Base-by-base conservation (phyloP, 2,888 invertebrate genomes). In the Eupithecia subfuscata region DNA sequence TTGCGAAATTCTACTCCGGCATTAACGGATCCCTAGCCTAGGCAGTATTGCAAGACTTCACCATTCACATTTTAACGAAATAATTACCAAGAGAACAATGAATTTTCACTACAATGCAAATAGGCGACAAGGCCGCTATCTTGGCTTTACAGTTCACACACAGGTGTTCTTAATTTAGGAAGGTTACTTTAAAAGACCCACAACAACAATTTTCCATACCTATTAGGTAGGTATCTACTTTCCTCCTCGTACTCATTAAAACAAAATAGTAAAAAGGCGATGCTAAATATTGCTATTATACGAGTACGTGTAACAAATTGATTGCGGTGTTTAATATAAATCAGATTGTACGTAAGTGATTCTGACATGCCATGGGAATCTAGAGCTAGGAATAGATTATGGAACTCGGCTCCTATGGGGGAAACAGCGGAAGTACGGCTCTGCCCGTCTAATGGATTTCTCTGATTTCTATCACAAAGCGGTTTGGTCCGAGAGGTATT, bases 381-480 rank as follows among this genome's bases (percentile, higher is more conserved):
- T 79, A 76, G 76, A 83, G 82, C 80, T 82, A 76, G 78, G 82
- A 82, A 82, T 81, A 82, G 82, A 84, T 84, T 82, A 82, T 78
- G 77, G 80, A 79, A 76, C 80, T 65, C 14, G 78, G 75, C 78
- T 72, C 34, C 73, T 72, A 76, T 72, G 81, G 86, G 82, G 87
- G 89, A 89, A 88, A 87, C 85, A 78, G 74, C 86, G 86, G 85
- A 89, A 87, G 45, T 14, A 16, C 16, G 16, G 16, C 14, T 45
- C 16, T 16, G 12, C 43, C 14, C 12, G 12, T 43, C 43, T 43
- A 14, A 45, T 45, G 45, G 16, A 16, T 45, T 45, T 45, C 45
- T 45, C 45, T 45, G 16, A 45, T 45, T 16, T 45, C 45, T 45
- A 16, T 14, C 16, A 5, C 45, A 16, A 16, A 43, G 43, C 4